phyloP scores from a whole-genome alignment of 2,113 vertebrate genomes.

The Gymnarchus niloticus region DNA sequence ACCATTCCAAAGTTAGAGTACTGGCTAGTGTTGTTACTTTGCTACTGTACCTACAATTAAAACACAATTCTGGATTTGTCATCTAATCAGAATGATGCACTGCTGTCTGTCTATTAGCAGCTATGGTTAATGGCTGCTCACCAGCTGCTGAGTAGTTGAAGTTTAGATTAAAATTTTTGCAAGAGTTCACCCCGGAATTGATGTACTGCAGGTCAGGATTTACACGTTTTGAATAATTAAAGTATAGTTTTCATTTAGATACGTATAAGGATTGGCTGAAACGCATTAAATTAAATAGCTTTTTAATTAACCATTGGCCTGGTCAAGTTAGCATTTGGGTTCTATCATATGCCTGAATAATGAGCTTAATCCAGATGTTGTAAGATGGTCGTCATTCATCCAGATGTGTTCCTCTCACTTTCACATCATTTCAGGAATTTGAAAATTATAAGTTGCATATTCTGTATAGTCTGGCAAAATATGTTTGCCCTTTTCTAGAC shows the following conservation, averaged over 20 bases:
- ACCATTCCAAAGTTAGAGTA: too few relatives aligned
- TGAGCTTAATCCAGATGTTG: constrained; percentile 43
- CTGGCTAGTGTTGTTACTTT: too few relatives aligned
- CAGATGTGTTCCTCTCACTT: constrained; percentile 34
- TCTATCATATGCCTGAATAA: constrained; percentile 39
- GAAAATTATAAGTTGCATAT: constrained; percentile 20
- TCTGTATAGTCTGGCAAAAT: constrained; percentile 17
- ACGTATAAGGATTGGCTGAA: constrained; percentile 19
- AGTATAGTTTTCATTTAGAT: constrained; percentile 14
- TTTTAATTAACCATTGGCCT: constrained; percentile 29
- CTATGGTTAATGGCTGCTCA: not conserved
- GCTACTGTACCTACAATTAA: not conserved
- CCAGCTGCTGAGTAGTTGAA: not conserved
- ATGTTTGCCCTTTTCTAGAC: constrained; percentile 1
- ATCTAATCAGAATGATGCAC: not conserved
- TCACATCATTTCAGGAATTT: constrained; percentile 36
- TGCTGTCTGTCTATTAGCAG: not conserved
- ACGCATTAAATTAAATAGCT: constrained; percentile 9
- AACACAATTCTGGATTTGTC: not conserved
- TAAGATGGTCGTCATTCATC: constrained; percentile 56
- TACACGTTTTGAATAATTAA: constrained; percentile 18
- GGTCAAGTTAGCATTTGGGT: constrained; percentile 43
- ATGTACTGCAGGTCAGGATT: constrained; percentile 2
- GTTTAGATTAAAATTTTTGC: not conserved
- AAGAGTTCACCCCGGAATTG: not conserved